Conservation (phyloP, 2,888 invertebrate genomes). For the Tineola bisselliella region DNA sequence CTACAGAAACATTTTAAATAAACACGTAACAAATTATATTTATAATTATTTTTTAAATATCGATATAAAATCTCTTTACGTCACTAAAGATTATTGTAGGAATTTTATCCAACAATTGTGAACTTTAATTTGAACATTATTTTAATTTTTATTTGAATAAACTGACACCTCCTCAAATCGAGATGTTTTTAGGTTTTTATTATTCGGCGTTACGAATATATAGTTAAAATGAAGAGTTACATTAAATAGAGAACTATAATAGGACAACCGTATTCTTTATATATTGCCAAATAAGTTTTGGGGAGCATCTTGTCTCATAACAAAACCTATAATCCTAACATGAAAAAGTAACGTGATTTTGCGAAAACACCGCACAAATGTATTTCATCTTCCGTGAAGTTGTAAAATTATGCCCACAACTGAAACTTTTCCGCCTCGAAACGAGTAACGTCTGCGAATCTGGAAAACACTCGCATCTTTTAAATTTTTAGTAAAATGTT, state of each 20-base stretch:
- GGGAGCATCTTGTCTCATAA: not conserved
- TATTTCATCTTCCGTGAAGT: constrained; percentile 23
- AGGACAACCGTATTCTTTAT: too few relatives aligned
- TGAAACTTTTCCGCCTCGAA: constrained; percentile 8
- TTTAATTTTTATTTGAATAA: too few relatives aligned
- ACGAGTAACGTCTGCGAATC: not conserved
- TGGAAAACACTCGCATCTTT: not conserved
- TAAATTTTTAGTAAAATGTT: not conserved
- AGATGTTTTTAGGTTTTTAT: too few relatives aligned
- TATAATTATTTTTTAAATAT: not conserved
- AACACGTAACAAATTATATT: too few relatives aligned
- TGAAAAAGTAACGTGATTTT: constrained; percentile 56
- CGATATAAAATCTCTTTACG: constrained; percentile 15
- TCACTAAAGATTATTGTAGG: constrained; percentile 24
- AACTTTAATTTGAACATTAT: constrained; percentile 58
- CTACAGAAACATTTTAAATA: too few relatives aligned
- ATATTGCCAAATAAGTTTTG: too few relatives aligned
- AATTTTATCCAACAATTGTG: constrained; percentile 31
- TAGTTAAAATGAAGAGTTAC: constrained; percentile 22
- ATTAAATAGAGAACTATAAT: too few relatives aligned
- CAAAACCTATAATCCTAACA: not conserved
- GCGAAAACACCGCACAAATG: constrained; percentile 57
- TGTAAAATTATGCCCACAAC: constrained; percentile 10
- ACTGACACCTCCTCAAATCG: constrained; percentile 28
- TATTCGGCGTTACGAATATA: not conserved